phyloP scores from a whole-genome alignment of 2,888 invertebrate species.

The Neoitamus cyanurus region DNA sequence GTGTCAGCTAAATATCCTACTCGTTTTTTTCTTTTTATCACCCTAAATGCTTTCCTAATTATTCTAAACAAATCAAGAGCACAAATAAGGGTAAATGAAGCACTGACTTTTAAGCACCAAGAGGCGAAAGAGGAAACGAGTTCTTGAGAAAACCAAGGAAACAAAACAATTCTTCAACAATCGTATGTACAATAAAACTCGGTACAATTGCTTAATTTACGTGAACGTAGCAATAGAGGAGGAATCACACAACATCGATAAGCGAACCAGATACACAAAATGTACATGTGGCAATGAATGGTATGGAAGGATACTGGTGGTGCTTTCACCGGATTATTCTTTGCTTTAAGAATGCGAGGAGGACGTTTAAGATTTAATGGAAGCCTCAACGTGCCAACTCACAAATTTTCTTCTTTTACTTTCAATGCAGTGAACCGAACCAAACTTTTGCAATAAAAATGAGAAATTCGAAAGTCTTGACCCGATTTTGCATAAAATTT shows the following conservation, averaged over 20 bases:
- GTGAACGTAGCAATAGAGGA: not conserved
- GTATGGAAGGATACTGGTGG: not conserved
- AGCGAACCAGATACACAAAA: conserved; percentile 8
- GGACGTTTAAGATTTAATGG: not conserved
- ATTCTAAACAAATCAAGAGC: not conserved
- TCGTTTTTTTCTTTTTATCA: not conserved
- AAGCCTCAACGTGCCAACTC: not conserved
- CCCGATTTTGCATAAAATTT: not conserved
- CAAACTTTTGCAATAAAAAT: not conserved
- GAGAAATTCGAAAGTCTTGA: not conserved
- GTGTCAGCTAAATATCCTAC: not conserved
- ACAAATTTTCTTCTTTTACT: conserved; percentile 18
- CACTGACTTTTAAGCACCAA: not conserved
- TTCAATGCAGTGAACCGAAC: not conserved
- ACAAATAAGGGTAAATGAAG: conserved; percentile 15
- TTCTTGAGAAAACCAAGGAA: not conserved
- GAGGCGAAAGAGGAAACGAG: conserved; percentile 8
- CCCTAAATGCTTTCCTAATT: conserved; percentile 3
- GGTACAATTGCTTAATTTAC: conserved; percentile 10
- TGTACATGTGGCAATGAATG: not conserved
- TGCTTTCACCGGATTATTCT: not conserved
- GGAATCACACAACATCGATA: conserved; percentile 26
- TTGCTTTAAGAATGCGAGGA: not conserved
- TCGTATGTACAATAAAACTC: conserved; percentile 14
- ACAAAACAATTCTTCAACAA: not conserved